These are phyloP conservation scores for Pantherophis guttatus DNA, from an alignment of 2,113 vertebrate species.

Conservation along the genomic window DNA sequence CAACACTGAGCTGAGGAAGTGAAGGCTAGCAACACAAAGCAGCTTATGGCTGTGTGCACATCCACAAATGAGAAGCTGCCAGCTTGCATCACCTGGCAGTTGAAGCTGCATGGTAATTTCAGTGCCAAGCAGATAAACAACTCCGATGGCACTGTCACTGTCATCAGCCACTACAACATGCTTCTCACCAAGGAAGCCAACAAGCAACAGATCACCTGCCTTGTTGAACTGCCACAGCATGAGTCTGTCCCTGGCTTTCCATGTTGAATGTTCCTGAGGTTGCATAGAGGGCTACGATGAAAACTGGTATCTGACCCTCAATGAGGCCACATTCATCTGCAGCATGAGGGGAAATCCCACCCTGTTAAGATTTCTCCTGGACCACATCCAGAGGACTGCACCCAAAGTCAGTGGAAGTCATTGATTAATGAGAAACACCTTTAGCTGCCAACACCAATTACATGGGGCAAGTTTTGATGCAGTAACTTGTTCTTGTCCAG, in stretches of 20 bases:
- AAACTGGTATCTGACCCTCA: conserved; percentile 84
- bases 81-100: conserved; percentile 75
- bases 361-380: conserved; percentile 68
- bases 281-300: conserved; percentile 79
- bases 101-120: conserved; percentile 60
- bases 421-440: neutral
- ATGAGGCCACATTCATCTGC: conserved; percentile 75
- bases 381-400: conserved; percentile 57
- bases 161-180: conserved; percentile 76
- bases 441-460: neutral
- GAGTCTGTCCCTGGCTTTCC: conserved; percentile 65
- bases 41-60: conserved; percentile 73
- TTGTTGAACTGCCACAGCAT: conserved; percentile 59
- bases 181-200: conserved; percentile 68
- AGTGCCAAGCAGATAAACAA: conserved; percentile 42
- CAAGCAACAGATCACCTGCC: conserved; percentile 75
- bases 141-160: conserved; percentile 69
- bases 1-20: conserved; percentile 65
- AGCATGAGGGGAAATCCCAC: conserved; percentile 74
- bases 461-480: neutral
- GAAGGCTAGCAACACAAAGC: conserved; percentile 19
- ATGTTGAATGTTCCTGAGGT: conserved; percentile 75
- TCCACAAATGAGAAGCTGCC: conserved; percentile 74
- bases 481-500: neutral
- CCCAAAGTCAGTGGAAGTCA: neutral